Base-by-base conservation (phyloP, 2,888 invertebrate genomes). In the Fissipunctia ypsillon region DNA sequence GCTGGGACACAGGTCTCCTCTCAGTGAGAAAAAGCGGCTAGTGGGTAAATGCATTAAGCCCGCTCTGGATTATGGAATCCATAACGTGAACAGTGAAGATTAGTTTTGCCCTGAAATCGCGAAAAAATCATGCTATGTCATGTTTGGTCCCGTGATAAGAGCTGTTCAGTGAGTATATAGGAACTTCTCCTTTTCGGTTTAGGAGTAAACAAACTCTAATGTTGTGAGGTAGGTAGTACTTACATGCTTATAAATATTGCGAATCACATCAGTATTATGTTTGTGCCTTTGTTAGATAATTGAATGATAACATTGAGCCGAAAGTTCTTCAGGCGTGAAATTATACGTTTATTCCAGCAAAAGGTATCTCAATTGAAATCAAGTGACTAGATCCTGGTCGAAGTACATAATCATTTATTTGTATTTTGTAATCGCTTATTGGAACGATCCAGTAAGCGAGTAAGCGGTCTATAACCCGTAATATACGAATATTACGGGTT, bases 271-370 rank as follows among this genome's bases (percentile, higher is more conserved):
- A 52, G 43, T 64, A 70, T 43, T 28, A 3, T 28, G 52, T 28
- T 6, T 35, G 3, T 48, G n/a, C 45, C 31, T 80, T 76, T 60
- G 38, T 28, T 12, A 59, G 41, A 73, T 60, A 56, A 79, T 41
- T 59, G 16, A 38, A 43, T 41, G 73, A 64, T 59, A 71, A 45
- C 38, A 43, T 31, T 41, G 31, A 59, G 19, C 28, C n/a, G 14
- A 52, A 73, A 65, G 25, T 56, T 35, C 31, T 45, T 48, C 22
- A 60, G 14, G 52, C 73, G 59, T 72, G 14, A 64, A 80, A 80
- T 76, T 73, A 64, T 45, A 48, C 73, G 52, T 52, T 73, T 48
- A 76, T 59, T 73, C 80, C 57, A 60, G 72, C 41, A 48, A 76
- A 57, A 52, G 57, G 10, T 59, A 52, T 79, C 63, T 79, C 7